Conservation (phyloP, 1,140 invertebrate species). For the Drosophila kikkawai region DNA sequence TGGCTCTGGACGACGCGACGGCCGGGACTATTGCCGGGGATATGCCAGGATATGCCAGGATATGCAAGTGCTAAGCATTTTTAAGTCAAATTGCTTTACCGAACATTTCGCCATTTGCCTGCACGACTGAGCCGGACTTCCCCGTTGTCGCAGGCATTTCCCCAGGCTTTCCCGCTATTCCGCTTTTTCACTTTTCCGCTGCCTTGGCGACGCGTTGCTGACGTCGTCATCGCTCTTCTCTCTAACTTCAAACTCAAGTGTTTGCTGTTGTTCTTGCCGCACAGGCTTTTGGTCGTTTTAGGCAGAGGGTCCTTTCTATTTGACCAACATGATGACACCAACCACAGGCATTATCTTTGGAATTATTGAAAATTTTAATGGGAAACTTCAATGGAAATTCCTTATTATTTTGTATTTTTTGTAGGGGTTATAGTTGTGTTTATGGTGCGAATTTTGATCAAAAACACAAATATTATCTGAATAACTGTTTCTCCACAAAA, state of each 20-base stretch:
- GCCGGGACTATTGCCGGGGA: slow-evolving; percentile 16
- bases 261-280: slow-evolving; percentile 49
- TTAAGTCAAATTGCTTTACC: slow-evolving; percentile 82
- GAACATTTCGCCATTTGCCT: slow-evolving; percentile 66
- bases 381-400: not conserved
- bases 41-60: slow-evolving; percentile 47
- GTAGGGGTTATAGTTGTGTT: not conserved
- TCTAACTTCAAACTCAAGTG: slow-evolving; percentile 46
- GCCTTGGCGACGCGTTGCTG: slow-evolving; percentile 53
- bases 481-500: not conserved
- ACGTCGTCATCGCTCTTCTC: slow-evolving; percentile 46
- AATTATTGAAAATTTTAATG: not conserved
- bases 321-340: slow-evolving; percentile 23
- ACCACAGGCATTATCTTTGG: too few relatives aligned
- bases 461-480: not conserved
- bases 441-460: not conserved
- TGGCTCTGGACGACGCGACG: slow-evolving; percentile 25
- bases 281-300: not conserved
- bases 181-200: slow-evolving; percentile 41
- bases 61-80: slow-evolving; percentile 84
- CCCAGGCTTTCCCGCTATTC: slow-evolving; percentile 20
- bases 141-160: slow-evolving; percentile 2
- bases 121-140: slow-evolving; percentile 53
- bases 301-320: slow-evolving; percentile 11
- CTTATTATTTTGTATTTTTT: not conserved